Base-by-base conservation (phyloP, 1,140 invertebrate genomes). In the Subanguina moxae region DNA sequence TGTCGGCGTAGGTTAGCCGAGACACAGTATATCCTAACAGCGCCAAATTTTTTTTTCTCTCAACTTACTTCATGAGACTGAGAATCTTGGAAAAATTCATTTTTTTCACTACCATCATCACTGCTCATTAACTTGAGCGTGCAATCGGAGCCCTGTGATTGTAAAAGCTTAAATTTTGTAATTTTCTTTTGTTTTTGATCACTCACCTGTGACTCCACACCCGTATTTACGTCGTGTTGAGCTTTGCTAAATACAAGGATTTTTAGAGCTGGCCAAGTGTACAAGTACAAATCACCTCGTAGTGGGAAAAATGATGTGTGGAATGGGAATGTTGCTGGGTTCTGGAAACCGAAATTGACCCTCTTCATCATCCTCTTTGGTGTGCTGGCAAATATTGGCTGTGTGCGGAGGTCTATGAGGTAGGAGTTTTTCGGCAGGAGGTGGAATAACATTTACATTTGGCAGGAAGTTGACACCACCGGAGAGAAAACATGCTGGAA, bases 401-500 rank as follows among this genome's bases (percentile, higher is more conserved):
- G 32, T 63, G 11, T 38, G 32, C 3, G 32, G n/a, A n/a, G n/a
- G n/a, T n/a, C n/a, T n/a, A 62, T 62, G 59, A 30, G 11, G 59
- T 9, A 1, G 21, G 32, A 11, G 32, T 17, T 7, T 43, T 21
- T 30, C 25, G 19, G 23, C 15, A 19, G 62, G n/a, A 21, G 32
- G 21, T 9, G 25, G 38, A 23, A 52, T 52, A 8, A 52, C 48
- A 52, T 23, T 63, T 45, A 63, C 32, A 25, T 38, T 25, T 17
- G 62, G 32, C n/a, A 46, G 62, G 62, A 30, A 63, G 62, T 25
- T 25, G 46, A 38, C 17, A 52, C 57, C 25, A 62, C 65, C 59
- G 21, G 45, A 28, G 30, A 25, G 19, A 46, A 30, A 27, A 73
- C 28, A 38, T 73, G 69, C 21, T 70, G 59, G 58, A 71, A 71